Evolutionary conservation across 2,888 invertebrate genomes (phyloP), one percentile per base, ranked within the genome.

Genomic region (Drosophila borealis): DNA sequence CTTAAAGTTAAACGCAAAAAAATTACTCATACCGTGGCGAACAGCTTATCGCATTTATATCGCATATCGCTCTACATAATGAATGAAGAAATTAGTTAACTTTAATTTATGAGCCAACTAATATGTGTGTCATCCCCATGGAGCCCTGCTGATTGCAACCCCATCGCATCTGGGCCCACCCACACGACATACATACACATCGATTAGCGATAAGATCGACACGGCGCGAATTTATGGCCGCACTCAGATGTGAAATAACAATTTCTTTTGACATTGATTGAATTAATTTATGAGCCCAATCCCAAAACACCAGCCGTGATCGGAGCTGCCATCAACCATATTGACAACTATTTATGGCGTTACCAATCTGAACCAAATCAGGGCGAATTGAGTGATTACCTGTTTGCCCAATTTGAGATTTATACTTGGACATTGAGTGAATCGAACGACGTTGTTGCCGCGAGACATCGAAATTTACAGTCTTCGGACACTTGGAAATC

Each of bases 151-250:
- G 17, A 51, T 49, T 49, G 59, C 60, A 49, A 33, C 57, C 69
- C 51, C 57, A 65, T 59, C 66, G n/a, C 53, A 63, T 49, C 63
- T 53, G 57, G 25, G 42, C 39, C 39, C 67, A 25, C 29, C 25
- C 41, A 49, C 49, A 17, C 42, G 54, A 46, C 81, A 41, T 46
- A 48, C 81, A 41, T 46, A 62, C 74, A 77, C 85, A 70, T 72
- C 80, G 86, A 88, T 88, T 85, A 80, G 80, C 75, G 83, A 83
- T 83, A 88, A 88, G 83, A 82, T 85, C 88, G 51, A 64, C 36
- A 19, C 51, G 34, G 41, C 9, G 37, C 14, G 42, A 39, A 69
- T 78, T 68, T 76, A 78, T 62, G 62, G 53, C 57, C 55, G 39
- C 42, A 48, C 51, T 53, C 37, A 61, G 45, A 62, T 75, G 78